Evolutionary conservation across 2,888 invertebrate genomes (phyloP), one percentile per base, ranked within the genome.

Genomic region (Morinoia aosen): DNA sequence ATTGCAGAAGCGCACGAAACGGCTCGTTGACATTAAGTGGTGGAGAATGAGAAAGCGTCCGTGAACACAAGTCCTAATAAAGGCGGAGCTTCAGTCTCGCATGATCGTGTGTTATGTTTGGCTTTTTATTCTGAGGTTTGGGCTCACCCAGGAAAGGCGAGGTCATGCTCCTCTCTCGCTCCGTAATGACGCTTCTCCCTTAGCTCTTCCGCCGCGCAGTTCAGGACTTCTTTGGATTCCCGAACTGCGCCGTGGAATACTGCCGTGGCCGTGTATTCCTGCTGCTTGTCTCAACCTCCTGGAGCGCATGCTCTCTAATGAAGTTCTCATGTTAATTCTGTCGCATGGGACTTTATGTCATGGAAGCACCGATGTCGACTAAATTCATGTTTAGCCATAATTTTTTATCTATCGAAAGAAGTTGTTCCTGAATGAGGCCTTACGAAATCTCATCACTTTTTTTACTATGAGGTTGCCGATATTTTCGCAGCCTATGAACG

Each of bases 141-240:
- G 12, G 76, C 76, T 76, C 76, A 76, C 76, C 76, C 76, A 76
- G 76, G 76, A 76, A 76, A 76, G 76, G 76, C 76, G 76, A 76
- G 76, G 76, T 76, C 76, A 76, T 33, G 76, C 76, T 76, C 25
- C 76, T 76, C 76, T 76, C 76, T 19, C 76, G 76, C 76, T 76
- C 76, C 76, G 76, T 76, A 76, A 76, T 76, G 76, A 76, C 76
- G 76, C 76, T 76, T 76, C 76, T 76, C 76, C 61, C 76, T 76
- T 33, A 76, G 76, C 76, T 76, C 33, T 76, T 76, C 76, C 76
- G 76, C 76, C 76, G 33, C 76, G 76, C 76, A 25, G 61, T 33
- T 76, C 25, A 76, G 33, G 76, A 25, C 76, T 19, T 76, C 76
- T 76, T 76, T 33, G 76, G 25, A 33, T 76, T 76, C 7, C 25